Base-by-base conservation (phyloP, 2,797 vertebrate genomes). In the Sebastes cheni region DNA sequence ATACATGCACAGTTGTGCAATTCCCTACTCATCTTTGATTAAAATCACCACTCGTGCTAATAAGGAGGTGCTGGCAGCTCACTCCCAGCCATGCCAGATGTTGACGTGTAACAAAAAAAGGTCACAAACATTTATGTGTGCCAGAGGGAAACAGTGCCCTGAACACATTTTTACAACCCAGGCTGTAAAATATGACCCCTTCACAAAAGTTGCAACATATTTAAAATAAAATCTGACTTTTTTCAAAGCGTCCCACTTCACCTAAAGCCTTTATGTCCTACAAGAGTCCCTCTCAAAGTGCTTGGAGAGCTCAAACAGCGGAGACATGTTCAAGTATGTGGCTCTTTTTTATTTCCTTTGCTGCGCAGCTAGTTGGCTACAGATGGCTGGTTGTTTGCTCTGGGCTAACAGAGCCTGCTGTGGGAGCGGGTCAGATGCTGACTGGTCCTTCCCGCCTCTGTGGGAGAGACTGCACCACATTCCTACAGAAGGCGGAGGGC, bases 331-430 rank as follows among this genome's bases (percentile, higher is more conserved):
- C 72, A 89, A 89, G 86, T 92, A 86, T 85, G 91, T 69, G 80
- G 71, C 65, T 79, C 85, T 88, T 86, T 90, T 90, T 92, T 84
- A 50, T 91, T 92, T 92, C 86, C 75, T 80, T 77, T 66, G 62
- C 87, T 79, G 27, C 71, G 60, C 76, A 83, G 82, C 80, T 87
- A 90, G 91, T 89, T 87, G 85, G 79, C 87, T 92, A 84, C 90
- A 94, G 87, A 93, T 77, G 89, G 88, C 77, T 75, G 75, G 75
- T 93, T 93, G 93, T 95, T 95, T 95, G 92, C 90, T 86, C 86
- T 91, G 84, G 77, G 90, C 91, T 90, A 94, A 93, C 89, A 89
- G 68, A 73, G 76, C 84, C 90, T 82, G 87, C 87, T 90, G 88
- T 90, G 88, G 84, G 84, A 91, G 85, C 74, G 79, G 88, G 91